A percentile compares a stretch with the other conserved stretches of the same genome.
phyloP scores from a whole-genome alignment of 2,797 vertebrate genomes.

The Pseudochirops cupreus region DNA sequence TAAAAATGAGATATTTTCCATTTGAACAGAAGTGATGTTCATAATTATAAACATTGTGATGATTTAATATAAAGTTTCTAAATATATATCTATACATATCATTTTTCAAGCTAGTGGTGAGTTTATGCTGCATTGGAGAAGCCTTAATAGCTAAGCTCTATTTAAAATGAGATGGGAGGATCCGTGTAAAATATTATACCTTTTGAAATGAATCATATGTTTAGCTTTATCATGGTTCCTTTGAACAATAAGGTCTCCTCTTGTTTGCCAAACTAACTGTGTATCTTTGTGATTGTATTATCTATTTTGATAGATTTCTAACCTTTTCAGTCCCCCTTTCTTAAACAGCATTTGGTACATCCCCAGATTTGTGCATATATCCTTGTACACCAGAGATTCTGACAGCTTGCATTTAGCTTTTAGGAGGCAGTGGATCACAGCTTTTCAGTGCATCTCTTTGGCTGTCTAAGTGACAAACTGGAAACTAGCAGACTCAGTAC shows the following conservation, averaged over 20 bases:
- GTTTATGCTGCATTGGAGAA: conserved; percentile 78
- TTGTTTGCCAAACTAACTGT: background rate
- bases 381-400: conserved; percentile 85
- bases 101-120: conserved; percentile 73
- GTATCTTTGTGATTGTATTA: conserved; percentile 60
- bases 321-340: conserved; percentile 79
- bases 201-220: conserved; percentile 33
- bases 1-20: conserved; percentile 6
- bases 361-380: conserved; percentile 85
- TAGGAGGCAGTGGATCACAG: conserved; percentile 78
- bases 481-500: conserved; percentile 75
- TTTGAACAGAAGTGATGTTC: background rate
- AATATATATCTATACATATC: conserved; percentile 61
- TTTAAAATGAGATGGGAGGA: conserved; percentile 70
- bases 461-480: conserved; percentile 75
- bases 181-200: background rate
- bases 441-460: conserved; percentile 71
- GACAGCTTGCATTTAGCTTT: conserved; percentile 83
- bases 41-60: conserved; percentile 19
- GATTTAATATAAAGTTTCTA: conserved; percentile 45
- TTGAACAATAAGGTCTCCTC: background rate
- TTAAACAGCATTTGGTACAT: conserved; percentile 88
- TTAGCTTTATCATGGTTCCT: conserved; percentile 22
- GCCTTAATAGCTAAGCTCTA: conserved; percentile 70
- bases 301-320: conserved; percentile 57